Percentiles rank a stretch among this genome's conserved stretches.
These are phyloP conservation scores for Mastigias papua DNA, from an alignment of 30 jellyfish, hydroid and myxozoan species.

Conservation along the genomic window DNA sequence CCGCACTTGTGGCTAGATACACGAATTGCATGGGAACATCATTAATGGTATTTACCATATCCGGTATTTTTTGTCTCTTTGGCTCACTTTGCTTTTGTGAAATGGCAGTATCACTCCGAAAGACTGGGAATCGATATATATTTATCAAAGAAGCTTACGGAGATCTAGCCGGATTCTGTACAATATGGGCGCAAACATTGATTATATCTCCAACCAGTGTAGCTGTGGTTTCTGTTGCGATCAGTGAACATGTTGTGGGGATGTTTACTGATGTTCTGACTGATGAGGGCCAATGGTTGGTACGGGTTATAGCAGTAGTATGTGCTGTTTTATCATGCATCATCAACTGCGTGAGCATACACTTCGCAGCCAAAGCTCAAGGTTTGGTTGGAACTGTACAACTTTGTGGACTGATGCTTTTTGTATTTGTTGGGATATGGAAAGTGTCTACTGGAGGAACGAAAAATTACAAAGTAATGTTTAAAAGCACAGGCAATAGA, in stretches of 20 bases:
- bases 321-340: background rate
- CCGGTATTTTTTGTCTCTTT: conserved; percentile 52
- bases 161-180: background rate
- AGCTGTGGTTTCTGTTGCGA: background rate
- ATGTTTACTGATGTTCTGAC: background rate
- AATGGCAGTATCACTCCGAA: conserved; percentile 36
- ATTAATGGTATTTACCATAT: conserved; percentile 37
- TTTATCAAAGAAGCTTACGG: conserved; percentile 21
- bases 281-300: background rate
- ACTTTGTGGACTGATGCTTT: background rate
- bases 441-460: conserved; percentile 5
- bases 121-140: conserved; percentile 63
- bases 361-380: background rate
- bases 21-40: conserved; percentile 42
- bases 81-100: conserved; percentile 57
- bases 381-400: background rate
- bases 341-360: background rate
- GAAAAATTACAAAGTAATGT: conserved; percentile 32
- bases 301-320: background rate
- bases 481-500: background rate
- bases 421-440: background rate
- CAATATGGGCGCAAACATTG: background rate
- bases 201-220: background rate
- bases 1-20: conserved; percentile 48
- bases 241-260: background rate